Evolutionary conservation across 2,113 vertebrate genomes (phyloP), one percentile per base, ranked within the genome.

Genomic region (Cyanoramphus novaezelandiae): DNA sequence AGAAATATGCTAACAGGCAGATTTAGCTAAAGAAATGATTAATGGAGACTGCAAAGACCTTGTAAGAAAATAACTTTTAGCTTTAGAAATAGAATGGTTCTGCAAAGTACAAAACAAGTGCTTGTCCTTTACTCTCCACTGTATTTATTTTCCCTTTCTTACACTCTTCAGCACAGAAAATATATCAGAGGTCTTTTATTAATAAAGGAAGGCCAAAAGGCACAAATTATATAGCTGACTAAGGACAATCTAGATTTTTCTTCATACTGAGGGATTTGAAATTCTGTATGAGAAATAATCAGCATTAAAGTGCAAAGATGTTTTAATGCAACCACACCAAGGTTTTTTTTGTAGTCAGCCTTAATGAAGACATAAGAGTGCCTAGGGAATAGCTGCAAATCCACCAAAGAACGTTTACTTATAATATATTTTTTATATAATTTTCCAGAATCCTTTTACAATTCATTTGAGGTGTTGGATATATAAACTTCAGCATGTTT

Each of bases 11-110:
- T 86, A 88, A 71, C 65, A 84, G 93, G 75, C 52, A 97, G 75
- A 71, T 71, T 95, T 90, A 86, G 46, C 88, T 83, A 80, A 88
- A 90, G 53, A 95, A 96, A 96, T 92, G 47, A 97, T 96, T 90
- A 95, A 96, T 93, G 77, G 82, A 94, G 93, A 60, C 46, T 88
- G 84, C 44, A 82, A 88, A 71, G 78, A 95, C 52, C 86, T 87
- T 55, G 74, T 47, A 87, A 88, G 78, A 94, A 97, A 97, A 95
- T 63, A 93, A 93, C 39, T 47, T 92, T 90, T 74, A 70, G 41
- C 59, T 97, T 95, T 94, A 82, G 21, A 96, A 96, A 88, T 83
- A 69, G 13, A 74, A 71, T 5, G 3, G 41, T 46, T 88, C 33
- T 77, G 55, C 47, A 87, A 90, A 89, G 49, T 86, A 71, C 13